Base-by-base conservation (phyloP, 2,888 invertebrate genomes). In the Pollenia angustigena region DNA sequence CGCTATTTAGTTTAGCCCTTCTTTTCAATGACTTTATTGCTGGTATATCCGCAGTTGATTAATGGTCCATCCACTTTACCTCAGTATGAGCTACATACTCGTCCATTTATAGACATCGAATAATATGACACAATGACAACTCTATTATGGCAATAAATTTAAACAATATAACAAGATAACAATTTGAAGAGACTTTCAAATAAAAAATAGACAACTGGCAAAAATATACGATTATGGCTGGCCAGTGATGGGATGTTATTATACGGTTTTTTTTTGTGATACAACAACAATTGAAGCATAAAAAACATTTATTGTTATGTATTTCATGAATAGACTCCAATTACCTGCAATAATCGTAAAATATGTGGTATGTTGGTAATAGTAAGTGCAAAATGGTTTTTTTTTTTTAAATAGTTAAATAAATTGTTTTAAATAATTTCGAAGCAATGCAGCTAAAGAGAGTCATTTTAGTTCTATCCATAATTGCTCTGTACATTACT, bases 31-130 rank as follows among this genome's bases (percentile, higher is more conserved):
- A 40, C 4, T 52, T 16, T 9, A 52, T 64, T 42, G 46, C 32
- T 14, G 50, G n/a, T n/a, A n/a, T 16, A 58, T 60, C 62, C 42
- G 32, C 12, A 64, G 50, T 71, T 76, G 72, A 68, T 87, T 81
- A 86, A 83, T 87, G 72, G 76, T 54, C 66, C 72, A 56, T 86
- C 90, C 56, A 83, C 50, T 78, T 80, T 88, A 88, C 89, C 79
- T 86, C 42, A 60, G 58, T 48, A 60, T 68, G 40, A 88, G 76
- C 50, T 66, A 23, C 60, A 50, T 58, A 54, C 11, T 48, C 16
- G 23, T 80, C 54, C 52, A 60, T 60, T 48, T 14, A 79, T 46
- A 58, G 48, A 74, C 66, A 58, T 60, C 40, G 0, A 75, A 68
- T 74, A 74, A 84, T 74, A 78, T 81, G 68, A 87, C 76, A 87